A percentile compares a stretch with the other conserved stretches of the same genome.
Evolutionary conservation across 2,797 vertebrate species (phyloP).

Genomic region (Gambusia yucatana): DNA sequence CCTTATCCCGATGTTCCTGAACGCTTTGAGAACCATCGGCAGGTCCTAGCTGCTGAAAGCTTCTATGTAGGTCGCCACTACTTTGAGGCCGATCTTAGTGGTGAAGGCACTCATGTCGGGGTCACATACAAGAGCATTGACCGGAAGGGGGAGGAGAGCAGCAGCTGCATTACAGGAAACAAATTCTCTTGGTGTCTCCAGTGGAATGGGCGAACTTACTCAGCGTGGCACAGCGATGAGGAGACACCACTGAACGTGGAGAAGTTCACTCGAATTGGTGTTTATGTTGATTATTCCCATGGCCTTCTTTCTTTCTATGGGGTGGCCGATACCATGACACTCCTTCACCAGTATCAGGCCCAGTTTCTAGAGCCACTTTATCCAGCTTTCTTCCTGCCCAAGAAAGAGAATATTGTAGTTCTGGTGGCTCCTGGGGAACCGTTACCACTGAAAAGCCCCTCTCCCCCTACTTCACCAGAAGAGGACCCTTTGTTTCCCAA

Average conservation of each 20-base stretch:
- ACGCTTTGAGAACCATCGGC: constrained; percentile 83
- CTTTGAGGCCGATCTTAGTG: constrained; percentile 83
- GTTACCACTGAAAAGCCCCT: constrained; percentile 61
- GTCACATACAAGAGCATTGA: constrained; percentile 85
- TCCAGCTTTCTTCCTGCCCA: constrained; percentile 85
- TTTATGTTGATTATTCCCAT: constrained; percentile 80
- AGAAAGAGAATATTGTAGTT: constrained; percentile 83
- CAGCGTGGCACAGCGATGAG: constrained; percentile 83
- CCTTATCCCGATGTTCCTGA: constrained; percentile 80
- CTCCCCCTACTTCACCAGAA: constrained; percentile 63
- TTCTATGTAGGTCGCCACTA: constrained; percentile 85
- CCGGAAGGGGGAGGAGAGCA: constrained; percentile 79
- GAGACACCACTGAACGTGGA: constrained; percentile 75
- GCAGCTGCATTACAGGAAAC: constrained; percentile 83
- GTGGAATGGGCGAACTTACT: constrained; percentile 85
- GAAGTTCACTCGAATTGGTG: constrained; percentile 76
- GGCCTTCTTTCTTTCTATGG: constrained; percentile 82
- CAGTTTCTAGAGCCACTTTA: constrained; percentile 85
- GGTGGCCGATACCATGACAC: constrained; percentile 70
- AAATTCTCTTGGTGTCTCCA: constrained; percentile 86
- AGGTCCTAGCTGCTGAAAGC: constrained; percentile 83
- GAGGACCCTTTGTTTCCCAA: constrained; percentile 2
- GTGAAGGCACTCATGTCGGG: constrained; percentile 82
- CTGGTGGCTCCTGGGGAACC: constrained; percentile 73
- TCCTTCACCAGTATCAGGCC: constrained; percentile 77